phyloP scores from a whole-genome alignment of 2,113 vertebrate species.

The Paramormyrops kingsleyae region DNA sequence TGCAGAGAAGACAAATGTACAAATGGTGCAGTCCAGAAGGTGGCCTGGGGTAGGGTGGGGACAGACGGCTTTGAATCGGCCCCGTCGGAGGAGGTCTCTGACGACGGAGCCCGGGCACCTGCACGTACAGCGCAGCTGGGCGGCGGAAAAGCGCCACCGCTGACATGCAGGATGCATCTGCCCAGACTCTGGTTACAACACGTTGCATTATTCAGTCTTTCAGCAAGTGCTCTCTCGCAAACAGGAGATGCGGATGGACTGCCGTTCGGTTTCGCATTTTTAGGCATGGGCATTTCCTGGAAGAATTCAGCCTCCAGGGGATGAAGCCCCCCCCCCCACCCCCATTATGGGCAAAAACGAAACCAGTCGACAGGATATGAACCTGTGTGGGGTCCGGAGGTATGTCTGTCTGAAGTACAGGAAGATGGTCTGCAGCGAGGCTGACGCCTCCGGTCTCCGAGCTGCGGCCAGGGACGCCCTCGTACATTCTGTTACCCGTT shows the following conservation, averaged over 20 bases:
- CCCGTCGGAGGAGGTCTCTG: neutral
- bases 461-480: neutral
- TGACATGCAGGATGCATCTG: neutral
- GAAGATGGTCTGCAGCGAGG: neutral
- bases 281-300: neutral
- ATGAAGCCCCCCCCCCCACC: neutral
- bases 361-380: neutral
- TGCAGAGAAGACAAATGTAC: neutral
- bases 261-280: neutral
- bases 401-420: neutral
- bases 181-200: neutral
- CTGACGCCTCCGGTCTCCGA: neutral
- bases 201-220: neutral
- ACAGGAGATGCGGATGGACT: neutral
- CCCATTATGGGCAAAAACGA: neutral
- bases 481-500: neutral
- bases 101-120: neutral
- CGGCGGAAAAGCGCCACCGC: neutral
- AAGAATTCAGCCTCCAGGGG: neutral
- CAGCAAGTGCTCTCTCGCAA: neutral
- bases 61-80: neutral
- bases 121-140: neutral
- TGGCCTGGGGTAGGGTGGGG: neutral
- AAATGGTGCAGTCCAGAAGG: neutral
- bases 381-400: neutral